Evolutionary conservation across 2,113 vertebrate genomes (phyloP).

Genomic region (Synchiropus splendidus): DNA sequence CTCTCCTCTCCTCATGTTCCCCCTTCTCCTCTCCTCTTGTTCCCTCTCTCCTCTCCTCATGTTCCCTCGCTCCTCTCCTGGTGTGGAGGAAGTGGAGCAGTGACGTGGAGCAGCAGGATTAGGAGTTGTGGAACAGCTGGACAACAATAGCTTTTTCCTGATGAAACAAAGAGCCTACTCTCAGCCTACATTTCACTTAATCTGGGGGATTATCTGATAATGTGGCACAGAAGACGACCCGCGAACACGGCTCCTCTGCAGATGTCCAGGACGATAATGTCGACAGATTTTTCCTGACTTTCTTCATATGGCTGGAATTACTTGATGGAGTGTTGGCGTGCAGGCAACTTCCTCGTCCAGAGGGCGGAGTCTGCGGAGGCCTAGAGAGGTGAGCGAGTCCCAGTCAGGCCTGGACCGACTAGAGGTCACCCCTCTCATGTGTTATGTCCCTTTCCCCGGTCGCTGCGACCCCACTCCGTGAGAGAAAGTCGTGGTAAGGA

Average conservation of each 20-base stretch:
- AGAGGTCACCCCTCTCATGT: not conserved
- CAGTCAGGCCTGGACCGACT: too few relatives aligned
- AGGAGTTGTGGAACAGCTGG: not conserved
- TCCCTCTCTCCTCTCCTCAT: too few relatives aligned
- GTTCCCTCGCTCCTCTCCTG: too few relatives aligned
- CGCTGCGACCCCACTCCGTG: constrained; percentile 5
- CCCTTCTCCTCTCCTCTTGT: too few relatives aligned
- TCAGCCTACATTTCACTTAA: constrained; percentile 69
- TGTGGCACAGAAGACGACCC: constrained; percentile 47
- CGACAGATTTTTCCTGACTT: constrained; percentile 61
- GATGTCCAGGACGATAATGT: constrained; percentile 62
- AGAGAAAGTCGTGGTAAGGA: constrained; percentile 56
- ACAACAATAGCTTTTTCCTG: constrained; percentile 55
- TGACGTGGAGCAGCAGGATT: too few relatives aligned
- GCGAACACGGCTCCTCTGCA: constrained; percentile 61
- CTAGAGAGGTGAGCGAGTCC: not conserved
- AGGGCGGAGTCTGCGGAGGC: constrained; percentile 16
- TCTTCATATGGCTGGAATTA: constrained; percentile 66
- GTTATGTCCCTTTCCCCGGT: not conserved
- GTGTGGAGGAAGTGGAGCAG: too few relatives aligned
- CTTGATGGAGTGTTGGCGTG: constrained; percentile 42
- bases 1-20: too few relatives aligned
- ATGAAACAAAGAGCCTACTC: constrained; percentile 71
- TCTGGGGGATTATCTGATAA: constrained; percentile 67
- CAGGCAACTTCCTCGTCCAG: constrained; percentile 54